A percentile compares a stretch with the other conserved stretches of the same genome.
These are phyloP conservation scores for Perizoma flavofasciatum DNA, from an alignment of 2,888 invertebrate genomes.

Conservation along the genomic window DNA sequence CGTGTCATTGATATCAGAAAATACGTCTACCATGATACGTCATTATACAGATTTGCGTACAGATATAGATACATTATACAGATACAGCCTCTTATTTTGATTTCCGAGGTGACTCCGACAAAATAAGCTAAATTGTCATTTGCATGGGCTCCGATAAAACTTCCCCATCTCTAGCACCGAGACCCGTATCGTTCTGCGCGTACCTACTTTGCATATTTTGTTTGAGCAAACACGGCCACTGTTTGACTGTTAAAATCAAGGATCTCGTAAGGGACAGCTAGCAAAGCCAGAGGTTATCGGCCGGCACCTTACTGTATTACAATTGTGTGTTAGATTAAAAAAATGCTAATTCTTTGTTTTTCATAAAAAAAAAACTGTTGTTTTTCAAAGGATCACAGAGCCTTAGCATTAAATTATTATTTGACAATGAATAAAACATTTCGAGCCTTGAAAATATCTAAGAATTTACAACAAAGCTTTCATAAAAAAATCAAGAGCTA, in stretches of 20 bases:
- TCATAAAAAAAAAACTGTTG: no score
- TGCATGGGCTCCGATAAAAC: conserved; percentile 3
- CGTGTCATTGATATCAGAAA: no score
- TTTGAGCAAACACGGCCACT: conserved; percentile 76
- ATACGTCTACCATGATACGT: no score
- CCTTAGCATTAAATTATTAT: conserved; percentile 2
- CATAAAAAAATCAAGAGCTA: conserved; percentile 40
- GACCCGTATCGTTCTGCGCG: conserved; percentile 73
- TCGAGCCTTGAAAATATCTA: conserved; percentile 9
- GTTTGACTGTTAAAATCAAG: conserved; percentile 81
- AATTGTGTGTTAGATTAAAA: conserved; percentile 37
- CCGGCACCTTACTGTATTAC: not conserved
- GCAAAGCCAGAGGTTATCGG: conserved; percentile 57
- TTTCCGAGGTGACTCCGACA: conserved; percentile 5
- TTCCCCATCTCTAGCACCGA: conserved; percentile 25
- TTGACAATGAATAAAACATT: conserved; percentile 4
- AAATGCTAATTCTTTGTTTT: no score
- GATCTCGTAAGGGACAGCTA: conserved; percentile 58
- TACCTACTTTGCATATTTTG: conserved; percentile 82
- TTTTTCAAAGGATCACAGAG: no score
- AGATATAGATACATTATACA: no score
- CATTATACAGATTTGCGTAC: no score
- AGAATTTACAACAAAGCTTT: conserved; percentile 13
- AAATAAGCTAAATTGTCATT: conserved; percentile 3
- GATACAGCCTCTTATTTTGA: conserved; percentile 1